A percentile compares a stretch with the other conserved stretches of the same genome.
Evolutionary conservation across 2,888 invertebrate species (phyloP).

Genomic region (Drosophila mayaguana): DNA sequence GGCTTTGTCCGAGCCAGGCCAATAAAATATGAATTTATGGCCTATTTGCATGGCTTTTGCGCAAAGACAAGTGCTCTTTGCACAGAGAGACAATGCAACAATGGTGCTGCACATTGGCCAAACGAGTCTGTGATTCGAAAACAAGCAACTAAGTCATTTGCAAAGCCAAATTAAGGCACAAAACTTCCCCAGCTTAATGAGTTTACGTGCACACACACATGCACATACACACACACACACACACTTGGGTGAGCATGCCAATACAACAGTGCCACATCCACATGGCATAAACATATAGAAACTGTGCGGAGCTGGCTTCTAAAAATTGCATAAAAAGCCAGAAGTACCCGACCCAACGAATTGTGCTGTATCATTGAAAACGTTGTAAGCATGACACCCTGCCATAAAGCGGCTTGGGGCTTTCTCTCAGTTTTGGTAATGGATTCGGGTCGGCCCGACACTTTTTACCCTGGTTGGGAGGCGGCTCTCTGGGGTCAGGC

Average conservation of each 20-base stretch:
- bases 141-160: conserved; percentile 43
- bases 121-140: conserved; percentile 31
- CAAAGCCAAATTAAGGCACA: conserved; percentile 61
- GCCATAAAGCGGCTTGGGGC: conserved; percentile 37
- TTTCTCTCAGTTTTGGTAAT: conserved; percentile 37
- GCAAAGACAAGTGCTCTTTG: conserved; percentile 37
- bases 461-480: conserved; percentile 36
- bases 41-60: conserved; percentile 73
- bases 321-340: conserved; percentile 38
- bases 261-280: conserved; percentile 26
- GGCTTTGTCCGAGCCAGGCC: conserved; percentile 50
- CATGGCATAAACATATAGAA: not conserved
- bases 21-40: conserved; percentile 78
- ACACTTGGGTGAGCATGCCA: conserved; percentile 16
- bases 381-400: conserved; percentile 54
- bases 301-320: conserved; percentile 4
- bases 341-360: conserved; percentile 38
- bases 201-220: conserved; percentile 51
- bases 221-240: conserved; percentile 20
- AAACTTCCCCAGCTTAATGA: conserved; percentile 69
- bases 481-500: conserved; percentile 23
- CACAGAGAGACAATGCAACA: conserved; percentile 48
- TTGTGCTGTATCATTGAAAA: conserved; percentile 64
- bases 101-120: conserved; percentile 32
- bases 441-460: conserved; percentile 23